Evolutionary conservation across 2,113 vertebrate species (phyloP), one percentile per base, ranked within the genome.

Genomic region (Menura novaehollandiae): DNA sequence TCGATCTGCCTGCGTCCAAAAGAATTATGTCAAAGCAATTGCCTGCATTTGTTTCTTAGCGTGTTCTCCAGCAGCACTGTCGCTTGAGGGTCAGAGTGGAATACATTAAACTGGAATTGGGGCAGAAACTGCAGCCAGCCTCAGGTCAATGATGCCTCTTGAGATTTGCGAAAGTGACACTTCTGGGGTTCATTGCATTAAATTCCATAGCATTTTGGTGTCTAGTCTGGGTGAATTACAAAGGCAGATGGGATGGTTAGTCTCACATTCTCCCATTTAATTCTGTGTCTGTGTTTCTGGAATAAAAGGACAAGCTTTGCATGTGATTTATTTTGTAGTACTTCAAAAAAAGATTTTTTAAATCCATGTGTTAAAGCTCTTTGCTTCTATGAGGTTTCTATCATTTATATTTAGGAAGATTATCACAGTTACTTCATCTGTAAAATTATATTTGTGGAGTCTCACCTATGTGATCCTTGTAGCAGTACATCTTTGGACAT

Each of bases 91-190:
- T 95, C 83, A 37, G 21, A 92, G 66, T 93, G 92, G 71, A 94
- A 89, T 95, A 86, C 85, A 56, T 86, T 96, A 88, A 91, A 79
- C 88, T 89, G 88, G 95, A 97, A 96, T 60, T 94, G 92, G 92
- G 94, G 87, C 94, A 96, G 80, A 96, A 93, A 88, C 68, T 88
- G 95, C 86, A 92, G 91, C 75, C 92, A 90, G 82, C 79, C 71
- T 93, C 28, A 13, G 85, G 85, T 95, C 96, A 89, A 46, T 30
- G 16, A 85, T 89, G 88, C 93, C 89, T 91, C 93, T 94, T 96
- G 96, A 96, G 93, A 89, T 97, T 62, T 87, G 86, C 5, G 22
- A 87, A 96, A 95, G 91, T 93, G 96, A 96, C 93, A 87, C 91
- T 96, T 92, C 89, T 87, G 80, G 80, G 58, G 69, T 94, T 96